Conservation (phyloP, 1,140 invertebrate species). For the Lordiphosa collinella region DNA sequence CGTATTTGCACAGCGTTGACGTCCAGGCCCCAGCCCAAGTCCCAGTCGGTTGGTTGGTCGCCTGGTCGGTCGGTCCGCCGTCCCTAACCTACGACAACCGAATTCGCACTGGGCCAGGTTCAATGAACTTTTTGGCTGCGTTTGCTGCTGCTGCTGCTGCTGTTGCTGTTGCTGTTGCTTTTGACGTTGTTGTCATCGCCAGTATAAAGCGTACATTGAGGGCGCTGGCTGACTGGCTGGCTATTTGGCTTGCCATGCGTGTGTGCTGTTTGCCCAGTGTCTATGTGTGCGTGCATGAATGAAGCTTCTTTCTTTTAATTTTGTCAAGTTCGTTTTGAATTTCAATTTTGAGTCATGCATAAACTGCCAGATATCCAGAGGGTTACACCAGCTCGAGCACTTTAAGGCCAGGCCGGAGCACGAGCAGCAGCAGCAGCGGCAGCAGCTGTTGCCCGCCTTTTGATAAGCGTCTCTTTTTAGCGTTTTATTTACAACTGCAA, state of each 20-base stretch:
- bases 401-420: slow-evolving; percentile 20
- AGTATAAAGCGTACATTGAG: slow-evolving; percentile 73
- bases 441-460: slow-evolving; percentile 35
- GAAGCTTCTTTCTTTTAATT: slow-evolving; percentile 78
- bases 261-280: slow-evolving; percentile 51
- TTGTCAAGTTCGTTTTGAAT: slow-evolving; percentile 78
- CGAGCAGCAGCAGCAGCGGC: slow-evolving; percentile 48
- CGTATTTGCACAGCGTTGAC: slow-evolving; percentile 63
- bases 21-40: slow-evolving; percentile 16
- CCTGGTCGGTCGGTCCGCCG: slow-evolving; percentile 49
- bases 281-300: slow-evolving; percentile 67
- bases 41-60: slow-evolving; percentile 36
- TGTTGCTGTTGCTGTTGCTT: slow-evolving; percentile 21
- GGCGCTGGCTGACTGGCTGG: slow-evolving; percentile 54
- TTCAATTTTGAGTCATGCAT: slow-evolving; percentile 76
- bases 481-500: slow-evolving; percentile 43
- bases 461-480: slow-evolving; percentile 45
- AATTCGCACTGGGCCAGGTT: slow-evolving; percentile 77
- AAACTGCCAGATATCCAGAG: slow-evolving; percentile 40
- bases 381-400: slow-evolving; percentile 25
- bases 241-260: slow-evolving; percentile 55
- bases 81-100: slow-evolving; percentile 76
- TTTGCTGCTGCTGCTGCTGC: slow-evolving; percentile 37
- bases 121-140: slow-evolving; percentile 74
- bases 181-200: slow-evolving; percentile 48